phyloP scores from a whole-genome alignment of 2,888 invertebrate species.

The Myopa testacea region DNA sequence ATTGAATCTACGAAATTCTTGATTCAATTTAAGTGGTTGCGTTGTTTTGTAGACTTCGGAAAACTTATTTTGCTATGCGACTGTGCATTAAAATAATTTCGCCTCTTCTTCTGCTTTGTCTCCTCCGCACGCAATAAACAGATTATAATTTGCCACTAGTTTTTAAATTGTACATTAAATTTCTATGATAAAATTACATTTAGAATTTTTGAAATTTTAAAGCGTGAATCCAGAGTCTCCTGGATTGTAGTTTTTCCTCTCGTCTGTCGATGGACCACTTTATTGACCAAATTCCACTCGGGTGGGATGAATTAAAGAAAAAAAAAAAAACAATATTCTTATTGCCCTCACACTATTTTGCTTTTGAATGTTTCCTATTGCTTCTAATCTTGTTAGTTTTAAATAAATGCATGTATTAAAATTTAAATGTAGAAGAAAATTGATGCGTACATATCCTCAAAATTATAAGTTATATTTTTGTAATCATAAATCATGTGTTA shows the following conservation, averaged over 20 bases:
- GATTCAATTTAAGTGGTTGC: constrained; percentile 23
- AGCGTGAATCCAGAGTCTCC: too few species aligned
- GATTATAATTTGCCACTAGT: constrained; percentile 48
- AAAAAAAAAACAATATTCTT: too few species aligned
- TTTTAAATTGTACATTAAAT: constrained; percentile 38
- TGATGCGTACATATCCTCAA: constrained; percentile 44
- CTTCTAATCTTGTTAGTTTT: constrained; percentile 42
- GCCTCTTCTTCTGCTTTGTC: background rate
- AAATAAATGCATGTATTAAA: constrained; percentile 37
- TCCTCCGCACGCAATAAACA: background rate
- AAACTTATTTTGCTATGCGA: background rate
- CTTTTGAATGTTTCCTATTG: too few species aligned
- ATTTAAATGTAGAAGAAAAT: background rate
- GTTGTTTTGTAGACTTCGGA: constrained; percentile 9
- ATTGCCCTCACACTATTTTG: too few species aligned
- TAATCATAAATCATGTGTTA: background rate
- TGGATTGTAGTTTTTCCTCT: too few species aligned
- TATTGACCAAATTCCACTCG: too few species aligned
- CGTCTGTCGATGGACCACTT: too few species aligned
- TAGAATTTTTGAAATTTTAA: too few species aligned
- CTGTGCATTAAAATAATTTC: background rate
- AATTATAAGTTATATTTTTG: background rate
- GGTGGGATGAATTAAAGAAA: too few species aligned
- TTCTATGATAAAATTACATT: too few species aligned
- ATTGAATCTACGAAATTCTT: constrained; percentile 31